Evolutionary conservation across 2,888 invertebrate genomes (phyloP).

Genomic region (Melanchra persicariae): DNA sequence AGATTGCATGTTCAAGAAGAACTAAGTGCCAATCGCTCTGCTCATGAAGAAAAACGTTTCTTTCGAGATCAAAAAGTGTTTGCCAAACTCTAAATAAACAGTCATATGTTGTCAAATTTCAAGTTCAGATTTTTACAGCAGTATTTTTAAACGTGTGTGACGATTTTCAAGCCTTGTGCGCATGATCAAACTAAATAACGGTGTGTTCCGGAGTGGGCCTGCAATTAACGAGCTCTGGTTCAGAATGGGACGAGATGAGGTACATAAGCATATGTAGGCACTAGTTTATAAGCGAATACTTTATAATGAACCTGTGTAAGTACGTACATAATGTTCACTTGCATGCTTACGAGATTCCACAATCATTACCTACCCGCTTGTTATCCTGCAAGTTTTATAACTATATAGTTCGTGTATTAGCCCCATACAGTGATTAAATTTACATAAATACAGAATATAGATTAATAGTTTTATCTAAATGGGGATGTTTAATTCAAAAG

Average conservation of each 20-base stretch:
- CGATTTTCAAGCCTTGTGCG: conserved; percentile 51
- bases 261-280: conserved; percentile 48
- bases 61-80: too few species aligned
- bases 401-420: conserved; percentile 58
- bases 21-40: too few species aligned
- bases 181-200: conserved; percentile 75
- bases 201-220: conserved; percentile 71
- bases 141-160: conserved; percentile 1
- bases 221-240: conserved; percentile 82
- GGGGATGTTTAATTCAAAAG: conserved; percentile 33
- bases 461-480: conserved; percentile 53
- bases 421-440: conserved; percentile 62
- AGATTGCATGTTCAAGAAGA: too few species aligned
- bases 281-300: conserved; percentile 56
- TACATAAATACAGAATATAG: conserved; percentile 62
- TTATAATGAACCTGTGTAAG: conserved; percentile 53
- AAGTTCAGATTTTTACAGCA: background rate
- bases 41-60: background rate
- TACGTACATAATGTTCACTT: conserved; percentile 39
- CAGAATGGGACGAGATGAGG: conserved; percentile 72
- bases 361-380: conserved; percentile 55
- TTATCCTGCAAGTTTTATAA: conserved; percentile 58
- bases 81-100: too few species aligned
- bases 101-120: too few species aligned
- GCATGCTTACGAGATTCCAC: conserved; percentile 41